Base-by-base conservation (phyloP, 2,888 invertebrate genomes). In the Parnassius apollo region DNA sequence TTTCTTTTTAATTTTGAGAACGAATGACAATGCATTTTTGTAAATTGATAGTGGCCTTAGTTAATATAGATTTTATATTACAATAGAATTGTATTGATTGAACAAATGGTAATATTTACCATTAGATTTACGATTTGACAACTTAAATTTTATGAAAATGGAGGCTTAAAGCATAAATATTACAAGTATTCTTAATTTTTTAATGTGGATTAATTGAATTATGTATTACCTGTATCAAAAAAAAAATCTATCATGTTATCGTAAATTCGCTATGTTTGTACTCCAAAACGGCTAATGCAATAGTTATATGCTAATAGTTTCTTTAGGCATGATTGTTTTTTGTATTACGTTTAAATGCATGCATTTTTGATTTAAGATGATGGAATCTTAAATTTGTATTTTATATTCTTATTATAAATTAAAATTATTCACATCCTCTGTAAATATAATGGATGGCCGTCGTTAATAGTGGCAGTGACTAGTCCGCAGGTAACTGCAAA, bases 31-130 rank as follows among this genome's bases (percentile, higher is more conserved):
- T 51, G 63, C 56, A 63, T 63, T 56, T 13, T 52, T 57, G 57
- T 48, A 48, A 59, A 25, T 59, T 65, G 66, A 62, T 65, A 57
- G 62, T 52, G 44, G 55, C 55, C 54, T 53, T 48, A 46, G 45
- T 42, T 9, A 45, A 7, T 62, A 53, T 18, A 13, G 18, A 62
- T 66, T 57, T 50, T 58, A 50, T 66, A 46, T 53, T 18, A 62
- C 59, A 63, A 64, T 65, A 66, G 45, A 55, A 50, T 71, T 62
- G 65, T 54, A 69, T 67, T 60, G 60, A 74, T 73, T 68, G 70
- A 73, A 71, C 68, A 68, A 62, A 70, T 75, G 71, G 75, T 75
- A 72, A 58, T 59, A 61, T 57, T 65, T 76, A 76, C 75, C 75
- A 72, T 73, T 65, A 53, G 61, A 56, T 60, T 65, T 63, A 48